Conservation (phyloP, 2,797 vertebrate genomes). For the Trachurus trachurus region DNA sequence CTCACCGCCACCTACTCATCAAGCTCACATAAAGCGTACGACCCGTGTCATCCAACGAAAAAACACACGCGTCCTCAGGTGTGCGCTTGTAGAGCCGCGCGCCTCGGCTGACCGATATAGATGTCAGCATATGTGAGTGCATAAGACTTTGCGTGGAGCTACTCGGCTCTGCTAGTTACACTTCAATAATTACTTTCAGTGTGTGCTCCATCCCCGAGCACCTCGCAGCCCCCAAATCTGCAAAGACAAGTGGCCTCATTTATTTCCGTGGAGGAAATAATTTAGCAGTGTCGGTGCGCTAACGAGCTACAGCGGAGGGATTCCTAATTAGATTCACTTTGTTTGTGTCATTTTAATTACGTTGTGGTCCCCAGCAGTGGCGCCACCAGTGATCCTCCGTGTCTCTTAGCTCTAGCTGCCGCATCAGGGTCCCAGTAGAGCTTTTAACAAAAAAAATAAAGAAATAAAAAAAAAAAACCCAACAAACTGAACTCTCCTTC, state of each 20-base stretch:
- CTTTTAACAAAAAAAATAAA: background rate
- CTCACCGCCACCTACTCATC: constrained; percentile 53
- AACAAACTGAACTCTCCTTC: constrained; percentile 64
- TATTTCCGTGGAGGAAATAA: constrained; percentile 89
- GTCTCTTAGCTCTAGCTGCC: constrained; percentile 75
- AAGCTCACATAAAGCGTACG: background rate
- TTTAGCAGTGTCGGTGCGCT: constrained; percentile 88
- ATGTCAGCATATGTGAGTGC: constrained; percentile 59
- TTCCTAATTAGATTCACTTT: constrained; percentile 95
- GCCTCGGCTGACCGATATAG: constrained; percentile 50
- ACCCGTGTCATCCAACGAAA: constrained; percentile 8
- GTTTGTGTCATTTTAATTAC: constrained; percentile 95
- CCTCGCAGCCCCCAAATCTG: constrained; percentile 85
- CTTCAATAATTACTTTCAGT: constrained; percentile 82
- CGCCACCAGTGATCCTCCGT: constrained; percentile 85
- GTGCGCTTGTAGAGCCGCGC: constrained; percentile 14
- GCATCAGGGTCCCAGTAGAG: constrained; percentile 70
- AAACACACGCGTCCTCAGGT: constrained; percentile 55
- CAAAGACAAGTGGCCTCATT: constrained; percentile 91
- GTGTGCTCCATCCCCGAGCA: constrained; percentile 69
- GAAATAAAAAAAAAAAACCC: constrained; percentile 38
- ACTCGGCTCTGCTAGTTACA: constrained; percentile 67
- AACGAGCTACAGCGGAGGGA: constrained; percentile 90
- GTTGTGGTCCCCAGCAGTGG: constrained; percentile 87
- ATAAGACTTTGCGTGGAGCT: constrained; percentile 46